Evolutionary conservation across 2,888 invertebrate genomes (phyloP), one percentile per base, ranked within the genome.

Genomic region (Drosophila multiciliata): DNA sequence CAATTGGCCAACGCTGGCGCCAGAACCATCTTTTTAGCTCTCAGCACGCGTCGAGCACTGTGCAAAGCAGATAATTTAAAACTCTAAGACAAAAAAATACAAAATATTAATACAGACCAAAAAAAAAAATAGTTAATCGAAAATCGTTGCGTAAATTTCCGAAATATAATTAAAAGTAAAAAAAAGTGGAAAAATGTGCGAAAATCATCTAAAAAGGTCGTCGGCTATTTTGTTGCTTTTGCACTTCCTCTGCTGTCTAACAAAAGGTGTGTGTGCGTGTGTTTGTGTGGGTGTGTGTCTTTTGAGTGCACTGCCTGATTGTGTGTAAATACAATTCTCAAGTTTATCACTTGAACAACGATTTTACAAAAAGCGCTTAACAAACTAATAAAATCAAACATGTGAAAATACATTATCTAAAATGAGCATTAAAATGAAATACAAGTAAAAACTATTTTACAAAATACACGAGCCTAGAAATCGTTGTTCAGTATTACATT

Each of bases 1-100:
- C 85, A 86, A 82, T 90, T 86, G 77, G 81, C 81, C 73, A 76
- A 78, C 83, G 86, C 70, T 82, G 66, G 80, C 71, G 80, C 60
- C 80, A 77, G 73, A 58, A 66, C 71, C 54, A 61, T 62, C 29
- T 29, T 26, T 23, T 3, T 58, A 45, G 35, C 59, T 74, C 65
- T 70, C 49, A 65, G 32, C 20, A 17, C 58, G 53, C 63, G 75
- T 49, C 29, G 17, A 36, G 52, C 54, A 11, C 11, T 15, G 11
- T 12, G 15, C 12, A 55, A 29, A 33, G 35, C 7, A 42, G 55
- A 23, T 45, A 15, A 40, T 45, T 45, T 45, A 4, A 49, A 58
- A 58, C 32, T 17, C 54, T 40, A 58, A 53, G 15, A n/a, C n/a
- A 45, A 50, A 45, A 49, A 45, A 36, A 5, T 9, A 26, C 6